Evolutionary conservation across 1,140 invertebrate genomes (phyloP).

Genomic region (Apis cerana): DNA sequence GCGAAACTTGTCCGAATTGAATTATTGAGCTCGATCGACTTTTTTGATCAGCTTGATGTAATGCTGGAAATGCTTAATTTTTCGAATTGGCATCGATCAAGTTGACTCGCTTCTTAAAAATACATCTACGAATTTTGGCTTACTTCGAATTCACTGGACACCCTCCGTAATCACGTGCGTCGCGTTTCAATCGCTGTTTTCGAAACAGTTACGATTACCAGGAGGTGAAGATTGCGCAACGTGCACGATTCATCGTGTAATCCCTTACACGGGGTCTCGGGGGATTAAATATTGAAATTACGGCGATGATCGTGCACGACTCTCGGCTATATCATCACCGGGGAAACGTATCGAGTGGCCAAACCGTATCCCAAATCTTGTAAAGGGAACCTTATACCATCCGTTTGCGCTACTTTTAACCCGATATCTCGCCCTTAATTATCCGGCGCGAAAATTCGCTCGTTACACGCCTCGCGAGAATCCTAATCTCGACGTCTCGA

Average conservation of each 20-base stretch:
- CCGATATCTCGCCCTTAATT: conserved; percentile 30
- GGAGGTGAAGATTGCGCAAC: not conserved
- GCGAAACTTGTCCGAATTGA: too few relatives aligned
- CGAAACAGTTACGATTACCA: not conserved
- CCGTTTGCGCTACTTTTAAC: conserved; percentile 31
- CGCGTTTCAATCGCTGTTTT: not conserved
- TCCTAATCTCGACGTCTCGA: conserved; percentile 37
- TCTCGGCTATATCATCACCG: not conserved
- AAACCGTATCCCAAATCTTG: conserved; percentile 1
- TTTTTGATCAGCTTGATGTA: too few relatives aligned
- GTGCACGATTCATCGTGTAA: too few relatives aligned
- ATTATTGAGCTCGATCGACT: too few relatives aligned
- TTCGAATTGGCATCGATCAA: too few relatives aligned
- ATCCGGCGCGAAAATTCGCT: conserved; percentile 38
- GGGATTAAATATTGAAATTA: conserved; percentile 2
- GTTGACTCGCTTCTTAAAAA: too few relatives aligned
- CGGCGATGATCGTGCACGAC: not conserved
- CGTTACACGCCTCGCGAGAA: conserved; percentile 7
- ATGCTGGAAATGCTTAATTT: too few relatives aligned
- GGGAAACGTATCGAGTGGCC: not conserved
- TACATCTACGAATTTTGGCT: not conserved
- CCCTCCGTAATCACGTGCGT: not conserved
- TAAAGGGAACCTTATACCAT: conserved; percentile 14
- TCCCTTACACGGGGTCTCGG: not conserved
- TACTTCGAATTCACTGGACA: too few relatives aligned